Base-by-base conservation (phyloP, 2,113 vertebrate genomes). In the Corynorhinus townsendii region DNA sequence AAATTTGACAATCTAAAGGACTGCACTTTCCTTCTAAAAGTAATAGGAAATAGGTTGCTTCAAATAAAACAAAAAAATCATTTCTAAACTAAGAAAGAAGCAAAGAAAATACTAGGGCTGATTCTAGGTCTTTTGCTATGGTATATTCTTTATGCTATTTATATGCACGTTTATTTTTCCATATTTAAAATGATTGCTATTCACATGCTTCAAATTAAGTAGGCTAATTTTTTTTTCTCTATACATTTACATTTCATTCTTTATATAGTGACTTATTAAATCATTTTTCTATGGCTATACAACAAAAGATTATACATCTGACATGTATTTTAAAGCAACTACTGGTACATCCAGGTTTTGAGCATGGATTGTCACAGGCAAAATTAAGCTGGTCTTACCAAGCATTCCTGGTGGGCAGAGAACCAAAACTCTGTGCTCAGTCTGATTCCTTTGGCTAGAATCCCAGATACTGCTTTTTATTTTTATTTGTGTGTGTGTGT, bases 371-470 rank as follows among this genome's bases (percentile, higher is more conserved):
- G 45, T 89, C 38, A 81, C 4, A 59, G 86, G 12, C 49, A 88
- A 93, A 86, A 94, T 86, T 76, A 94, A 96, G n/a, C 54, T 83
- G 2, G 28, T 66, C 7, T 93, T 33, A 30, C 75, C 20, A 85
- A 47, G 24, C 26, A 28, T 77, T 22, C 8, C 2, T 87, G 5
- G 24, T 76, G 38, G 54, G 33, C 72, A 72, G 3, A 68, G 33
- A 7, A 85, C 14, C 73, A 91, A 52, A 1, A 30, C 4, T 19
- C 20, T 81, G 7, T 35, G 30, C 6, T 94, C 59, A 35, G 35
- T 94, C 69, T 59, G 33, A 85, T 89, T 49, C 19, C 28, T 68
- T 72, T 91, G 45, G 52, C 59, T 86, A 20, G 19, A 72, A 81
- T 77, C 38, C 47, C 52, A 94, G 52, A 81, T 40, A 81, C 3